These are phyloP conservation scores for Parauchenoglanis ngamensis DNA, from an alignment of 2,797 vertebrate genomes.

Conservation along the genomic window DNA sequence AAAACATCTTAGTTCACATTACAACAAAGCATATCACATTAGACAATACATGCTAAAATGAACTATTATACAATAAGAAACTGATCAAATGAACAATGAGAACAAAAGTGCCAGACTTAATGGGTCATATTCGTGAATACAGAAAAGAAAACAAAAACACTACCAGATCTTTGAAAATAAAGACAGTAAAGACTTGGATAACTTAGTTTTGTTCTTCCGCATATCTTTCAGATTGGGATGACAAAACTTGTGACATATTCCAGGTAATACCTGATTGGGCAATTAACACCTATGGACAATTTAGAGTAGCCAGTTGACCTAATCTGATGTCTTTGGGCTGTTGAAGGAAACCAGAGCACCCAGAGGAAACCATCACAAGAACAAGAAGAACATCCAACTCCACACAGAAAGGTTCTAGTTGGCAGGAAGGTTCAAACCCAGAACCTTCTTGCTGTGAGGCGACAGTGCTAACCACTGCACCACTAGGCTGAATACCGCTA, in stretches of 20 bases:
- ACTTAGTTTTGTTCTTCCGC: neutral
- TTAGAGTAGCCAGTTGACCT: too few relatives aligned
- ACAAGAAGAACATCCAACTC: too few relatives aligned
- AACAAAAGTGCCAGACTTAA: neutral
- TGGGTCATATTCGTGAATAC: neutral
- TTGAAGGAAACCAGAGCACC: too few relatives aligned
- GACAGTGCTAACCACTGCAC: too few relatives aligned
- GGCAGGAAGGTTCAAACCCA: too few relatives aligned
- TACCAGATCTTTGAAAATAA: neutral
- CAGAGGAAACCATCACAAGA: too few relatives aligned
- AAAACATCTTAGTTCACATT: neutral
- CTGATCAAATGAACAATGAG: neutral
- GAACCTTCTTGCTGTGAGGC: too few relatives aligned
- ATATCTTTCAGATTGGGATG: neutral
- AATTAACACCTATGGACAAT: too few relatives aligned
- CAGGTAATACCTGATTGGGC: neutral
- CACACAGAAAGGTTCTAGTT: too few relatives aligned
- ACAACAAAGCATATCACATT: too few relatives aligned
- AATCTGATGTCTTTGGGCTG: too few relatives aligned
- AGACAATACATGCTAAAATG: neutral
- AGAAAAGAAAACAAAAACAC: neutral
- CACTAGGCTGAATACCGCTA: neutral
- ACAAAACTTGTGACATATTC: neutral
- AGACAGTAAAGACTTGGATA: neutral
- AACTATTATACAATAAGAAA: neutral